Evolutionary conservation across 2,888 invertebrate species (phyloP), one percentile per base, ranked within the genome.

Genomic region (Hydriomena furcata): DNA sequence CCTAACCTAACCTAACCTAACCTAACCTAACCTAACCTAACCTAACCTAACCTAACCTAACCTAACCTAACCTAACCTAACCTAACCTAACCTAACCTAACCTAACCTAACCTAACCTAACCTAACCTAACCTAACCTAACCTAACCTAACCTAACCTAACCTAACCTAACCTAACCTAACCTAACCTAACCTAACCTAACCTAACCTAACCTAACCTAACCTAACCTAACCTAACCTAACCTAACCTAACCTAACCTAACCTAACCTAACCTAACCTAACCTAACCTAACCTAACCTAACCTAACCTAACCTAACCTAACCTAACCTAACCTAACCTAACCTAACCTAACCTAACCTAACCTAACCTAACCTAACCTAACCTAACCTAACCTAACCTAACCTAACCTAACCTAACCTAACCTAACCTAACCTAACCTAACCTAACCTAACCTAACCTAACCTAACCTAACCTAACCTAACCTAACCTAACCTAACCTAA

Each of bases 1-100:
- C 25, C 25, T 25, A 25, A 5, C 25, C 25, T 25, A 25, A 25
- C 25, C 25, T 25, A 25, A 25, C 25, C 25, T 25, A 25, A 25
- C 25, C 48, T 44, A 49, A 48, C 52, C 49, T 45, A 41, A 41
- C 42, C 34, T 42, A 42, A 42, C 42, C 42, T 42, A 42, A 31
- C 30, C 41, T 41, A 31, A 30, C 31, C 41, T 41, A 30, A 31
- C 31, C 31, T 41, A 31, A 41, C 38, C 38, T 42, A 42, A 42
- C 42, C 42, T 42, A 42, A 42, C 42, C 42, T 42, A 42, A 42
- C 42, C 42, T 42, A 42, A 42, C 42, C 42, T 42, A 42, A 42
- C 42, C 42, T 42, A 42, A 42, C 42, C 42, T 42, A 42, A 42
- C 42, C 42, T 42, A 42, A 42, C 42, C 42, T 42, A 42, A 42